phyloP scores from a whole-genome alignment of 1,140 invertebrate species.

The Drosophila parabipectinata region DNA sequence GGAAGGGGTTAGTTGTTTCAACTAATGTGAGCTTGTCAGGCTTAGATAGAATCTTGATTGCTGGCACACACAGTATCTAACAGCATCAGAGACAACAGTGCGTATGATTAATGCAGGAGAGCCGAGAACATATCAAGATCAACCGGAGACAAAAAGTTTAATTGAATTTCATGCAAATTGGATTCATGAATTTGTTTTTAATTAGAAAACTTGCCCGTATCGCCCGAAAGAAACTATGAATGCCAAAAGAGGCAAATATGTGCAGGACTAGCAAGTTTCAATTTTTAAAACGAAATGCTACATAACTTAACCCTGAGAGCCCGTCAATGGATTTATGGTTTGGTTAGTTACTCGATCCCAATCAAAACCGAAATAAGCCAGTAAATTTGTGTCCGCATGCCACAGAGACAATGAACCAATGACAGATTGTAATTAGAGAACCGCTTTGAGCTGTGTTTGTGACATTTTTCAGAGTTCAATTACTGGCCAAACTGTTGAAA shows the following conservation, averaged over 20 bases:
- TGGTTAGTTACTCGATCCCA: conserved; percentile 19
- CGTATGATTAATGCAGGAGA: conserved; percentile 67
- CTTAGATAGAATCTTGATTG: conserved; percentile 39
- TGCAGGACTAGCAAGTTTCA: conserved; percentile 12
- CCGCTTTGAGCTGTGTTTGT: conserved; percentile 38
- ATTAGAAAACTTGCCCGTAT: conserved; percentile 54
- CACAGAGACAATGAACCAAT: conserved; percentile 18
- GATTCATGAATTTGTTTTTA: conserved; percentile 71
- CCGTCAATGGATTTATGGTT: conserved; percentile 24
- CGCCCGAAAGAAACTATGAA: conserved; percentile 17
- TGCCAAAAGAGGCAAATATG: conserved; percentile 12
- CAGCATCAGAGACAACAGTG: conserved; percentile 47
- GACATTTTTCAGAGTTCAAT: conserved; percentile 65
- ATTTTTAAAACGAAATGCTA: conserved; percentile 26
- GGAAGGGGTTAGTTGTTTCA: conserved; percentile 6
- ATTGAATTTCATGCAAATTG: conserved; percentile 79
- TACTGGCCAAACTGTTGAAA: conserved; percentile 58
- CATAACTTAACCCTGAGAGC: background rate
- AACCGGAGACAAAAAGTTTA: conserved; percentile 68
- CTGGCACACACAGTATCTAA: background rate
- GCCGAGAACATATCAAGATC: conserved; percentile 1
- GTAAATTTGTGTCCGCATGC: conserved; percentile 1
- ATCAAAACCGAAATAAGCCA: conserved; percentile 20
- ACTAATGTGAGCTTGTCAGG: conserved; percentile 62
- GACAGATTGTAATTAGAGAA: conserved; percentile 56